Evolutionary conservation across 2,113 vertebrate species (phyloP).

Genomic region (Neofelis nebulosa): DNA sequence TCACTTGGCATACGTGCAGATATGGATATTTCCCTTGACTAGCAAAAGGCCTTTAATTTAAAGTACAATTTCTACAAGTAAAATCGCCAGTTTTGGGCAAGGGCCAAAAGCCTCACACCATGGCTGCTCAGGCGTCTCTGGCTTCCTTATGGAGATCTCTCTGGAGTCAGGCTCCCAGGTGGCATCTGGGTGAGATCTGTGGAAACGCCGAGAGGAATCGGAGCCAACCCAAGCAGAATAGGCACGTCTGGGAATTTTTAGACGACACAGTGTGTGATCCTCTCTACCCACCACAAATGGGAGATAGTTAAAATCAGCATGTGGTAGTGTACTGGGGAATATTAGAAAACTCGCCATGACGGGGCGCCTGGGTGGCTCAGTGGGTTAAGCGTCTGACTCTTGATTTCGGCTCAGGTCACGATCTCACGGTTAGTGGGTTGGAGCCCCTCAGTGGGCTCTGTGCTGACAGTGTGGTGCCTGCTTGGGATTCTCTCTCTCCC

Average conservation of each 20-base stretch:
- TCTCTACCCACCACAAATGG: neutral
- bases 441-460: too few relatives aligned
- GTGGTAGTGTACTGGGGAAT: neutral
- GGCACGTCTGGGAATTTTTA: neutral
- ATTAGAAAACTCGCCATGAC: neutral
- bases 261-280: neutral
- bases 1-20: neutral
- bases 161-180: neutral
- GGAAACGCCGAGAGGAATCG: neutral
- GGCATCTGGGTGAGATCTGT: neutral
- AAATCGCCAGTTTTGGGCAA: neutral
- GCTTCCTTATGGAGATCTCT: neutral
- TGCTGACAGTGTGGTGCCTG: too few relatives aligned
- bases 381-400: too few relatives aligned
- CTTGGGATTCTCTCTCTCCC: too few relatives aligned
- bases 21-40: neutral
- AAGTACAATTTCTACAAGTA: neutral
- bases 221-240: neutral
- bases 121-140: rapidly evolving
- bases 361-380: too few relatives aligned
- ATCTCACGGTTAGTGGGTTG: too few relatives aligned
- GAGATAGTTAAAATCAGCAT: neutral
- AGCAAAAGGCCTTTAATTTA: neutral
- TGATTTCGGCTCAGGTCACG: too few relatives aligned
- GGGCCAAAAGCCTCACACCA: neutral